Evolutionary conservation across 2,888 invertebrate species (phyloP).

Genomic region (Aradus depressus): DNA sequence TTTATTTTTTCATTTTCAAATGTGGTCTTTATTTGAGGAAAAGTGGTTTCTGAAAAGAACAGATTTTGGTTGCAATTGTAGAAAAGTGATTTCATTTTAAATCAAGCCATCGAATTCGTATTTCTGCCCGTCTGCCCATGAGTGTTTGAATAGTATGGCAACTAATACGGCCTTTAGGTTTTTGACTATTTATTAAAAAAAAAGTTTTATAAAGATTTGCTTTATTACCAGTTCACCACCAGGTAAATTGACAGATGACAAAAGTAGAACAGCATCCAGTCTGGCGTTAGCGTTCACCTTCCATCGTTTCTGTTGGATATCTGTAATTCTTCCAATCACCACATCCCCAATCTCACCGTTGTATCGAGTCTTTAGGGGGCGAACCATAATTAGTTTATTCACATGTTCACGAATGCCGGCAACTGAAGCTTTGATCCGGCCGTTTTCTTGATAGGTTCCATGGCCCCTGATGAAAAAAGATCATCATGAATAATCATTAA

Average conservation of each 20-base stretch:
- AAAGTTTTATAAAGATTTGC: too few species aligned
- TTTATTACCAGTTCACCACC: slow-evolving; percentile 86
- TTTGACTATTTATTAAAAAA: too few species aligned
- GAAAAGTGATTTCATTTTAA: too few species aligned
- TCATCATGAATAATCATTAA: too few species aligned
- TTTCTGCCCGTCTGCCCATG: too few species aligned
- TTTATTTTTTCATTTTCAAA: too few species aligned
- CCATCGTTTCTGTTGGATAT: slow-evolving; percentile 91
- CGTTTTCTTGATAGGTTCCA: slow-evolving; percentile 80
- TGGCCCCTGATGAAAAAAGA: slow-evolving; percentile 61
- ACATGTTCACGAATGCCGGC: slow-evolving; percentile 90
- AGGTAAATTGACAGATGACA: slow-evolving; percentile 94
- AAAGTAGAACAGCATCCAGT: slow-evolving; percentile 69
- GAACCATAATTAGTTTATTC: slow-evolving; percentile 85
- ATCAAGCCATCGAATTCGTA: too few species aligned
- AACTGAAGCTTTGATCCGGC: slow-evolving; percentile 79
- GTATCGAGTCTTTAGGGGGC: slow-evolving; percentile 81
- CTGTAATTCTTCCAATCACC: slow-evolving; percentile 84
- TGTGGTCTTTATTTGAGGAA: too few species aligned
- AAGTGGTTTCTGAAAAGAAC: too few species aligned
- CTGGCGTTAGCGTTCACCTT: slow-evolving; percentile 89
- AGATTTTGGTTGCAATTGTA: too few species aligned
- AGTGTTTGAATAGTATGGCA: too few species aligned
- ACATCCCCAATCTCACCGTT: slow-evolving; percentile 94
- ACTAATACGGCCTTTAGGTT: too few species aligned